Evolutionary conservation across 2,888 invertebrate species (phyloP), one percentile per base, ranked within the genome.

Genomic region (Aleiodes alternator): DNA sequence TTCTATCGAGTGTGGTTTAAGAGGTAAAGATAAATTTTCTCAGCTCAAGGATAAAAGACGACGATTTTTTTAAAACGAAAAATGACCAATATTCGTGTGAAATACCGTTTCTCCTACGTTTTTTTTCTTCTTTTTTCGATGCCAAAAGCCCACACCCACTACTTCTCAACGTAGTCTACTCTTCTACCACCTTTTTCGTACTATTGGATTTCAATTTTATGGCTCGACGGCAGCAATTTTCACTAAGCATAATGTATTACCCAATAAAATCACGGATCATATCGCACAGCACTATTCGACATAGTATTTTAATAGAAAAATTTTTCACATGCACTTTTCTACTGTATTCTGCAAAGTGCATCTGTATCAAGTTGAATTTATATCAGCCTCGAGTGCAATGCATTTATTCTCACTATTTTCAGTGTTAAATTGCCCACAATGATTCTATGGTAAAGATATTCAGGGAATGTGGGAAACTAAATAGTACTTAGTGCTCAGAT

Each of bases 171-270:
- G n/a, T n/a, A 34, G 59, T 59, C 55, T 38, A 59, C 34, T 72
- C 53, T 51, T 38, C 72, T 72, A 48, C 61, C 72, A 72, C 64
- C 53, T 61, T 51, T 38, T 61, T 61, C 77, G 43, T 43, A 74
- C 80, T 82, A 84, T 84, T 82, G 83, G 83, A 83, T 84, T 84
- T 82, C 83, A 84, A 84, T 84, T 84, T 84, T 83, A 84, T 80
- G 82, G 82, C 80, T 80, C 80, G 80, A 78, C 80, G 80, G 76
- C 82, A 80, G 82, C 83, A 82, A 82, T 83, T 83, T 80, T 75
- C 81, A 80, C 82, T 82, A 82, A 83, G 83, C 82, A 81, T 79
- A 84, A 84, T 78, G 80, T 84, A 84, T 82, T 79, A 78, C 82
- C 80, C 81, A 80, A 84, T 84, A 83, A 84, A 84, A 81, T 82